Conservation (phyloP, 2,797 vertebrate species). For the Peromyscus aztecus region DNA sequence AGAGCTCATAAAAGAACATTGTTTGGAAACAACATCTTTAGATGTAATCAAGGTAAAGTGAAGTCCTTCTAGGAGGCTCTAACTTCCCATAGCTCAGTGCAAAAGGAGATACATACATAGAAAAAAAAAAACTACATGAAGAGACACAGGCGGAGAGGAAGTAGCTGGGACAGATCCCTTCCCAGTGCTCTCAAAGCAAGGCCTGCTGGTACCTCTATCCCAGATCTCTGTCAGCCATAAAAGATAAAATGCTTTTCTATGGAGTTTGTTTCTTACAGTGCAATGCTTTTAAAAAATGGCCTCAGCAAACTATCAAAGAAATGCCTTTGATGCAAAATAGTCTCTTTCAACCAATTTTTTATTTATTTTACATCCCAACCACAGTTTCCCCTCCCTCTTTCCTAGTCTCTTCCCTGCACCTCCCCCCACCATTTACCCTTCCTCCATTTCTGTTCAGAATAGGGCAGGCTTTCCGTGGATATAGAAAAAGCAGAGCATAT, state of each 20-base stretch:
- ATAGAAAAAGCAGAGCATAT: neutral
- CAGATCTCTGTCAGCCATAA: neutral
- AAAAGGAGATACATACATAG: neutral
- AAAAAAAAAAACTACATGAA: neutral
- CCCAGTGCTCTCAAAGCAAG: neutral
- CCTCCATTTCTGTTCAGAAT: neutral
- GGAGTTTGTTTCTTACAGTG: neutral
- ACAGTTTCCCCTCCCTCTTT: neutral
- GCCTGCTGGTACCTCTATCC: rapidly evolving
- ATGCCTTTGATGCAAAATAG: neutral
- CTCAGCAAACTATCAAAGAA: neutral
- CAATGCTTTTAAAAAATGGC: neutral
- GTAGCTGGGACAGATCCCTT: neutral
- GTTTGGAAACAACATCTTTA: neutral
- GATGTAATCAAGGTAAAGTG: neutral
- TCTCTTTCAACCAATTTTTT: neutral
- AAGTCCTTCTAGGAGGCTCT: neutral
- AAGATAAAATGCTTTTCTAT: neutral
- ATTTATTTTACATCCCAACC: neutral
- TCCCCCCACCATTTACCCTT: neutral
- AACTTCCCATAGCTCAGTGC: neutral
- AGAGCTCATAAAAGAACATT: neutral
- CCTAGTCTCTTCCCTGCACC: neutral
- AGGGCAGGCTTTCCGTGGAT: neutral
- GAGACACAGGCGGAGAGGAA: neutral